Evolutionary conservation across 1,140 invertebrate species (phyloP).

Genomic region (Euura saliciscinereae): DNA sequence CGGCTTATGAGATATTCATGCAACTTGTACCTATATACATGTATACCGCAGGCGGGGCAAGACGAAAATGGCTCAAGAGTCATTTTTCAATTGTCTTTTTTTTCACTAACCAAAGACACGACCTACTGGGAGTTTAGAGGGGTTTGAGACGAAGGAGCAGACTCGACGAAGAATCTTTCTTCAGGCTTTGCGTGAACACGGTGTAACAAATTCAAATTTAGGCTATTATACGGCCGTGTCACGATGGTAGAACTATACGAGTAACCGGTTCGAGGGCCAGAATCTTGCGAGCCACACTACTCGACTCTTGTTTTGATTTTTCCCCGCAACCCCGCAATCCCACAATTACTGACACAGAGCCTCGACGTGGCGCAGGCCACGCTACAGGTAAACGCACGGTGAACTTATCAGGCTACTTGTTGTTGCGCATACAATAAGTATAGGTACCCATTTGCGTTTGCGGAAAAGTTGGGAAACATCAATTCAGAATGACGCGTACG

Average conservation of each 20-base stretch:
- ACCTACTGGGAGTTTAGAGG: not conserved
- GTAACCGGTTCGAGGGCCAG: not conserved
- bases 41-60: not conserved
- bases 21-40: not conserved
- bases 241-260: not conserved
- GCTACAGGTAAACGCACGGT: no score
- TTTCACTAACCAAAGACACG: not conserved
- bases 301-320: not conserved
- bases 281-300: not conserved
- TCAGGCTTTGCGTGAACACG: not conserved
- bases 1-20: conserved; percentile 21
- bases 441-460: no score
- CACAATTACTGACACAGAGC: no score
- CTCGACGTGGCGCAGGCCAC: no score
- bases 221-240: not conserved
- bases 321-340: not conserved
- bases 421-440: no score
- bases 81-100: not conserved
- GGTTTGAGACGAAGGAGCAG: not conserved
- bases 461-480: no score
- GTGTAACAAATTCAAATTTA: conserved; percentile 2
- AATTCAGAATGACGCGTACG: no score
- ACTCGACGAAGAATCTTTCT: not conserved
- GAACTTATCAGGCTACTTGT: no score
- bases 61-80: not conserved